Base-by-base conservation (phyloP, 2,888 invertebrate species). In the Parnassius smintheus region DNA sequence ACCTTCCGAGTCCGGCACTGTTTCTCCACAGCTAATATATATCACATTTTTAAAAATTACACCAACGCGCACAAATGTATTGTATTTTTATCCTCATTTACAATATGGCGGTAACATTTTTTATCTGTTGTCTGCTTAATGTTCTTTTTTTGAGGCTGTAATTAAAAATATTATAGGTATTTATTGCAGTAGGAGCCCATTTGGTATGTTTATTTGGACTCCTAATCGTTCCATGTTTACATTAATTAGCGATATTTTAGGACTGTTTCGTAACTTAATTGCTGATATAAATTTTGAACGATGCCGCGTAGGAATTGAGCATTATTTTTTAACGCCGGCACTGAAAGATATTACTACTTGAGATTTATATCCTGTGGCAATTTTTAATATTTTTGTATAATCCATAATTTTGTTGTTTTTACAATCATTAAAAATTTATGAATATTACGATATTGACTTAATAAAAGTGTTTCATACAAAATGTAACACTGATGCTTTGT, bases 141-240 rank as follows among this genome's bases (percentile, higher is more conserved):
- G 89, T 90, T 87, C 49, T 81, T 88, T 85, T 86, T 80, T 68
- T 62, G 62, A 71, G 76, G 72, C 72, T 73, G 88, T 88, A 91
- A 91, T 91, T 90, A 88, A 88, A 91, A 91, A 86, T 88, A 88
- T 90, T 89, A 89, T 86, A 89, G 85, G 86, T 91, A 91, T 89
- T 91, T 91, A 91, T 89, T 86, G 84, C 87, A 70, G 69, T 74
- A 75, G 81, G 77, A 76, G 77, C 81, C 88, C 86, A 86, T 90
- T 90, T 82, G 71, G 83, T 75, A 76, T 86, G 90, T 88, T 89
- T 90, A 84, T 86, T 83, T 78, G 82, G 74, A 77, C 74, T 78
- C 82, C 85, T 91, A 91, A 91, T 91, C 91, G 91, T 82, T 86
- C 75, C 76, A 75, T 91, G 90, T 91, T 91, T 87, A 91, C 91